Evolutionary conservation across 37 sponge, comb jelly and placozoan genomes (phyloP).

Genomic region (Eunapius fragilis): DNA sequence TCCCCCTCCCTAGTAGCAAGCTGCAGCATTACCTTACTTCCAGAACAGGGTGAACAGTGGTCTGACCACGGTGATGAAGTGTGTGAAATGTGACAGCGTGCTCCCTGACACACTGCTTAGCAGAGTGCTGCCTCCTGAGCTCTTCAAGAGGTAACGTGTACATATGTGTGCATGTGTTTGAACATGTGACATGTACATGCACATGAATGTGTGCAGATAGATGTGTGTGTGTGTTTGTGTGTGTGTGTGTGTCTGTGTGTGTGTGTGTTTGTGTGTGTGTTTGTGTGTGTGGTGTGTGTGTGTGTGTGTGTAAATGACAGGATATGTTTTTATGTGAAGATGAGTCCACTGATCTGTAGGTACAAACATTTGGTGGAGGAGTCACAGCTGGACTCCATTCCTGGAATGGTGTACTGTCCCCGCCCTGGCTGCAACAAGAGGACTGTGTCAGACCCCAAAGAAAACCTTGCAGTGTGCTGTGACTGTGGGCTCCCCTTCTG

Average conservation of each 20-base stretch:
- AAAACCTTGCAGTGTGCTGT: slow-evolving; percentile 46
- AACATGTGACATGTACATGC: too few relatives aligned
- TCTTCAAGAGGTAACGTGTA: slow-evolving; percentile 40
- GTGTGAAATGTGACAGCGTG: slow-evolving; percentile 20
- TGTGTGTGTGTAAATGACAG: neutral
- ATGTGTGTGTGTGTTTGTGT: neutral
- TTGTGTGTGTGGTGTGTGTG: neutral
- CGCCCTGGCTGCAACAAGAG: slow-evolving; percentile 46
- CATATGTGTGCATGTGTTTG: too few relatives aligned
- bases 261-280: neutral
- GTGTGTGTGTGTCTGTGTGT: neutral
- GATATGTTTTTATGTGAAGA: neutral
- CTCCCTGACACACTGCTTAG: slow-evolving; percentile 27
- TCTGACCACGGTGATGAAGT: slow-evolving; percentile 21
- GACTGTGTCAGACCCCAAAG: slow-evolving; percentile 59
- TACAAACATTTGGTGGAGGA: slow-evolving; percentile 44
- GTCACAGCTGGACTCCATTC: slow-evolving; percentile 47
- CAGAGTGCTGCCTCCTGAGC: slow-evolving; percentile 17
- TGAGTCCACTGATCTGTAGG: slow-evolving; percentile 3
- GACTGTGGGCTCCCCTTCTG: slow-evolving; percentile 72
- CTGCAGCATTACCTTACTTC: neutral
- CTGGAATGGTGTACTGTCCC: slow-evolving; percentile 83
- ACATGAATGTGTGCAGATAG: too few relatives aligned
- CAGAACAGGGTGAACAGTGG: slow-evolving; percentile 36
- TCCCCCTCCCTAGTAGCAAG: neutral